Conservation (phyloP, 2,113 vertebrate genomes). For the Syngnathus scovelli region DNA sequence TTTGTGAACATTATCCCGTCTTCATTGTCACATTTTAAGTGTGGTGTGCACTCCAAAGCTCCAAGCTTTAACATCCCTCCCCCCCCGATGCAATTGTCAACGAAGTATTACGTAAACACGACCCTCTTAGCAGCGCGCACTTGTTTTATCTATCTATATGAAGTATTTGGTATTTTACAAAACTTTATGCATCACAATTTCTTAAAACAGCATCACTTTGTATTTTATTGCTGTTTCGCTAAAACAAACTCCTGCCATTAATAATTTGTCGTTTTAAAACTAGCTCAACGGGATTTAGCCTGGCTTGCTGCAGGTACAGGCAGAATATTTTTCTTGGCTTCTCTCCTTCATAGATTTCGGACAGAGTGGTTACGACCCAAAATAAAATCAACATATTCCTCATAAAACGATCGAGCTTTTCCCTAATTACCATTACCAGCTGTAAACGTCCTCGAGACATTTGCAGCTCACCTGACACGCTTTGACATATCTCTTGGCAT, state of each 20-base stretch:
- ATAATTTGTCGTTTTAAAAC: conserved; percentile 43
- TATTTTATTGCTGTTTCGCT: conserved; percentile 28
- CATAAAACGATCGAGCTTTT: neutral
- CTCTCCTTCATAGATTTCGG: conserved; percentile 23
- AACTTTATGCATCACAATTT: too few species aligned
- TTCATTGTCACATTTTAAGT: conserved; percentile 44
- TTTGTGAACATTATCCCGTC: conserved; percentile 57
- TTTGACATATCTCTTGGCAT: conserved; percentile 51
- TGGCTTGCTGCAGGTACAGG: conserved; percentile 21
- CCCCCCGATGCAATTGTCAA: conserved; percentile 57
- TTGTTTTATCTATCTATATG: neutral
- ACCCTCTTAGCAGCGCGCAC: neutral
- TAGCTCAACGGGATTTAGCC: conserved; percentile 30
- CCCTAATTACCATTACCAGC: conserved; percentile 10
- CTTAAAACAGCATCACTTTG: too few species aligned
- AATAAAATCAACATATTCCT: conserved; percentile 9
- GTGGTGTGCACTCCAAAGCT: conserved; percentile 43
- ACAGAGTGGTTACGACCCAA: conserved; percentile 28
- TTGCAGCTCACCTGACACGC: conserved; percentile 27
- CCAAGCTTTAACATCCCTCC: conserved; percentile 59
- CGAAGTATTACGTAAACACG: conserved; percentile 9
- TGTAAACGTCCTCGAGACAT: conserved; percentile 20
- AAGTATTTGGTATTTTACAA: too few species aligned
- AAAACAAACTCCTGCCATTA: conserved; percentile 47
- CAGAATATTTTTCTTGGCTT: conserved; percentile 49